phyloP scores from a whole-genome alignment of 1,140 invertebrate species.

The Calycopis cecrops region DNA sequence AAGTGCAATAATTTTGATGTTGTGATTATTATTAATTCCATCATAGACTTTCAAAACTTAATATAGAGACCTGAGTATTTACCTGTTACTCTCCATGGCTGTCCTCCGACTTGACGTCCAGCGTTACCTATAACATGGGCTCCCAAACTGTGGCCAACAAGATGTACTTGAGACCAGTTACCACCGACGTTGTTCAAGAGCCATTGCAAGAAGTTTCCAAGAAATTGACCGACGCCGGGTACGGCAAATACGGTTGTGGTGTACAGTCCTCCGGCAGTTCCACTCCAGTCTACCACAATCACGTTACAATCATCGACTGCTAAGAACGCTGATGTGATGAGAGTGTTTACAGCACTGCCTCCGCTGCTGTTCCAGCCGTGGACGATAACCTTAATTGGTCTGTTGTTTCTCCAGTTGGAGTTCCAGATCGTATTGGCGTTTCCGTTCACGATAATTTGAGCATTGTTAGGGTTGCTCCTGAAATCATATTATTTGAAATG shows the following conservation, averaged over 20 bases:
- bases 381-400: constrained; percentile 34
- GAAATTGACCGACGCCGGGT: constrained; percentile 62
- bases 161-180: constrained; percentile 42
- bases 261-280: constrained; percentile 61
- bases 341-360: constrained; percentile 24
- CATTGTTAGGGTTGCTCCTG: constrained; percentile 30
- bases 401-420: constrained; percentile 32
- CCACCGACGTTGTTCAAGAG: constrained; percentile 51
- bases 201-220: constrained; percentile 75
- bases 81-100: constrained; percentile 33
- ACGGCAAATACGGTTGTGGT: constrained; percentile 67
- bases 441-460: constrained; percentile 30
- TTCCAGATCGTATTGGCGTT: constrained; percentile 30
- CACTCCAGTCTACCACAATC: constrained; percentile 74
- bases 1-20: too few relatives aligned
- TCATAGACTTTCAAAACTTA: too few relatives aligned
- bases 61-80: constrained; percentile 12
- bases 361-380: constrained; percentile 42
- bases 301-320: constrained; percentile 67
- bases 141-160: constrained; percentile 30
- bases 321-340: constrained; percentile 50
- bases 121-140: constrained; percentile 79
- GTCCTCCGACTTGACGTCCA: constrained; percentile 70
- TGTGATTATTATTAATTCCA: too few relatives aligned
- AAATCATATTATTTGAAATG: constrained; percentile 13